Evolutionary conservation across 2,888 invertebrate genomes (phyloP).

Genomic region (Acanthococcus lagerstroemiae): DNA sequence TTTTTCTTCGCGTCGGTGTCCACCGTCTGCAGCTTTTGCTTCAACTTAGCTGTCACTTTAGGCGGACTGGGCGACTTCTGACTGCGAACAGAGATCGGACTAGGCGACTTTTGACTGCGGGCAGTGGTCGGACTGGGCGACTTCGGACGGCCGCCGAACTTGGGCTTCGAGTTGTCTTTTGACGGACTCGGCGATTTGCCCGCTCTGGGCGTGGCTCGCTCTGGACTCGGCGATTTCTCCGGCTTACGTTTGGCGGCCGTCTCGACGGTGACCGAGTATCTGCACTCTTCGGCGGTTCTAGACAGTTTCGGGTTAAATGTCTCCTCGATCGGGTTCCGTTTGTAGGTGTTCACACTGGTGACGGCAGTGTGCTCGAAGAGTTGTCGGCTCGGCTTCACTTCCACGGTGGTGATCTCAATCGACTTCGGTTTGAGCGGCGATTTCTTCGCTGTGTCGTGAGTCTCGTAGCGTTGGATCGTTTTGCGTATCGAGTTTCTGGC

Average conservation of each 20-base stretch:
- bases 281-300: neutral
- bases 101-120: neutral
- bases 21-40: neutral
- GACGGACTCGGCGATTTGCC: neutral
- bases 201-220: neutral
- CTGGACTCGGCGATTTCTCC: neutral
- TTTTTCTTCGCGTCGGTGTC: neutral
- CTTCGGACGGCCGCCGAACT: neutral
- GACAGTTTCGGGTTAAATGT: too few relatives aligned
- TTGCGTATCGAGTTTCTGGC: too few relatives aligned
- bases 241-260: neutral
- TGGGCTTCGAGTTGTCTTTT: neutral
- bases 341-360: neutral
- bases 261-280: neutral
- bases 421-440: neutral
- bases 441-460: neutral
- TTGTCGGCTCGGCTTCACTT: slow-evolving; percentile 10
- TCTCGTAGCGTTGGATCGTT: neutral
- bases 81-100: neutral
- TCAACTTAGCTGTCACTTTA: neutral
- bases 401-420: slow-evolving; percentile 9
- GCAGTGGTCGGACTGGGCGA: slow-evolving; percentile 1
- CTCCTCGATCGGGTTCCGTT: too few relatives aligned
- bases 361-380: slow-evolving; percentile 11
- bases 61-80: slow-evolving; percentile 2